Base-by-base conservation (phyloP, 92 coral and sea anemone genomes). In the Actinostola sp. region DNA sequence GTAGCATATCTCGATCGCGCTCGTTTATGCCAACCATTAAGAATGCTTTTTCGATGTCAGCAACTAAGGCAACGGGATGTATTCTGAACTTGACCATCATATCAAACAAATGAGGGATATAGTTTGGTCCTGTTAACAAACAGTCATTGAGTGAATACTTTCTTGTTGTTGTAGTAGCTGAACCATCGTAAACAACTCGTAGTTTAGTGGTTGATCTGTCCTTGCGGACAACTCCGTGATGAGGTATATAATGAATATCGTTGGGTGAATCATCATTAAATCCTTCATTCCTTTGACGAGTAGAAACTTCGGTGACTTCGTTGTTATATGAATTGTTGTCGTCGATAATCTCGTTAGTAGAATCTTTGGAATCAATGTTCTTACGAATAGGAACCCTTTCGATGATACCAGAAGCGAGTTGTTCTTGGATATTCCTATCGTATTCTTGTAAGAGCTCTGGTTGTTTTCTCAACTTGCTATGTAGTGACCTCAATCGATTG, bases 341-440 rank as follows among this genome's bases (percentile, higher is more conserved):
- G 42, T 36, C 11, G 42, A 36, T 36, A 36, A 4, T 11, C 11
- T 36, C 42, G 42, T 36, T 36, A 11, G 42, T 11, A 4, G 42
- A 36, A 11, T 36, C 42, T 36, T 8, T 11, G 11, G 42, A 36
- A 11, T 36, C 42, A 57, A 42, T 65, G 32, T 77, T 71, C 67
- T 17, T 43, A 24, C 6, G 11, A 36, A 11, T 36, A 13, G 74
- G 82, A 6, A 79, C 82, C 42, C 32, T 41, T 49, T 88, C 84
- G 45, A 84, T 62, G n/a, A 88, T 74, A 19, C 86, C 93, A 15
- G 58, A 35, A 28, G 46, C 56, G 14, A 79, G 46, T 70, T 88
- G 93, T 7, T 88, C 89, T 46, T 84, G 67, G 12, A 88, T 88
- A 11, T 54, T 65, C 62, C 59, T 72, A 64, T 80, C 63, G 39